These are phyloP conservation scores for Dasysyrphus tricinctus DNA, from an alignment of 2,888 invertebrate genomes.

Conservation along the genomic window DNA sequence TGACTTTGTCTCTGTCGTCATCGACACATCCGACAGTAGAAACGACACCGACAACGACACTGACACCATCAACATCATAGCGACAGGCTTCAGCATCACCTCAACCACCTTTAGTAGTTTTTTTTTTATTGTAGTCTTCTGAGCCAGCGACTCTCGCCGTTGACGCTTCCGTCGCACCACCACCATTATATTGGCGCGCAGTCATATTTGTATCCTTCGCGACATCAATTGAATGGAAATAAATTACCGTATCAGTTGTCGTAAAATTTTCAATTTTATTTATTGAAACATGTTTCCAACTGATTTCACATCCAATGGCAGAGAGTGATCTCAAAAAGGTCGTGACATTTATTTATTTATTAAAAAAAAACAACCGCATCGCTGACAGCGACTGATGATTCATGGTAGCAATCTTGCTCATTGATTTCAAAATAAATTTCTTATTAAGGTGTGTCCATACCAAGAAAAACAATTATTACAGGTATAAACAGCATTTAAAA, in stretches of 20 bases:
- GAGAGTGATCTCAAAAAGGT: conserved; percentile 50
- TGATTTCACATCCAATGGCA: conserved; percentile 57
- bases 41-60: conserved; percentile 52
- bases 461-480: neutral
- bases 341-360: conserved; percentile 60
- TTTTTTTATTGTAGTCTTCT: neutral
- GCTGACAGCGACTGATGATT: conserved; percentile 1
- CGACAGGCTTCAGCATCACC: conserved; percentile 30
- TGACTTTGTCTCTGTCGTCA: conserved; percentile 71
- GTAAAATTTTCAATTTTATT: conserved; percentile 73
- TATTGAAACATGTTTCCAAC: conserved; percentile 72
- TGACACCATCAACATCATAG: conserved; percentile 65
- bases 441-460: neutral
- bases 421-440: conserved; percentile 15
- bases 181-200: conserved; percentile 56
- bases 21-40: conserved; percentile 66
- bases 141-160: conserved; percentile 1
- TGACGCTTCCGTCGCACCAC: conserved; percentile 18
- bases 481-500: too few species aligned
- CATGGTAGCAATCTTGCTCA: neutral
- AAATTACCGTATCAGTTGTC: conserved; percentile 74
- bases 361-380: neutral
- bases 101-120: conserved; percentile 1
- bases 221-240: conserved; percentile 74
- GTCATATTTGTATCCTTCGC: conserved; percentile 74